These are phyloP conservation scores for Drosophila kuntzei DNA, from an alignment of 2,888 invertebrate species.

Conservation along the genomic window DNA sequence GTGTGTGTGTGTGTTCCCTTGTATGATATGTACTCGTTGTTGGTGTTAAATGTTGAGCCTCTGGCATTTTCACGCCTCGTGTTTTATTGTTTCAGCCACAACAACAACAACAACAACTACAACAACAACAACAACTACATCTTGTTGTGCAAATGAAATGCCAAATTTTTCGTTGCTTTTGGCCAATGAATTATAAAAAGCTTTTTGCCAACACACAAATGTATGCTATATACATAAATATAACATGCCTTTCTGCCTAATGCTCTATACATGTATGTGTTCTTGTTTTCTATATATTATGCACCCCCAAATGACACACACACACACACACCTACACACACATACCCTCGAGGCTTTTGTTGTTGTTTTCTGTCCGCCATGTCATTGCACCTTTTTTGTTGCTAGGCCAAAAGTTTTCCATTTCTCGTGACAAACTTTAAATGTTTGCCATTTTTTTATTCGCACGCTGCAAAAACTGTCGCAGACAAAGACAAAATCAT, in stretches of 20 bases:
- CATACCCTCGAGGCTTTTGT: conserved; percentile 8
- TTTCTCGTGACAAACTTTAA: conserved; percentile 60
- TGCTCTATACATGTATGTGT: conserved; percentile 17
- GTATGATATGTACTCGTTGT: conserved; percentile 31
- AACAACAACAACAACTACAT: conserved; percentile 10
- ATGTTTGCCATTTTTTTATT: conserved; percentile 68
- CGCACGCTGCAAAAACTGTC: conserved; percentile 16
- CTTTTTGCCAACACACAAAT: conserved; percentile 43
- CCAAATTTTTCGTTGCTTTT: conserved; percentile 35
- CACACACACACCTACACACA: conserved; percentile 19
- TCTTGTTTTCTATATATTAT: conserved; percentile 49
- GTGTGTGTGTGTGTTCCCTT: conserved; percentile 28
- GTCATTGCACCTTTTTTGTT: conserved; percentile 52
- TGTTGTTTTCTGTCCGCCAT: conserved; percentile 41
- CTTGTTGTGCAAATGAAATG: conserved; percentile 43
- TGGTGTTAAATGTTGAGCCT: conserved; percentile 68
- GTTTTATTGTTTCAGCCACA: conserved; percentile 60
- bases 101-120: conserved; percentile 6
- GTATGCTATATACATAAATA: conserved; percentile 53
- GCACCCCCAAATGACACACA: conserved; percentile 38
- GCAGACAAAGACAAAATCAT: conserved; percentile 51
- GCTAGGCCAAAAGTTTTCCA: conserved; percentile 39
- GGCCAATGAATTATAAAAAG: conserved; percentile 62
- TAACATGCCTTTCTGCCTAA: conserved; percentile 37
- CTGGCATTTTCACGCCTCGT: conserved; percentile 72